phyloP scores from a whole-genome alignment of 2,888 invertebrate genomes.

The Hypselothyrea guttata region DNA sequence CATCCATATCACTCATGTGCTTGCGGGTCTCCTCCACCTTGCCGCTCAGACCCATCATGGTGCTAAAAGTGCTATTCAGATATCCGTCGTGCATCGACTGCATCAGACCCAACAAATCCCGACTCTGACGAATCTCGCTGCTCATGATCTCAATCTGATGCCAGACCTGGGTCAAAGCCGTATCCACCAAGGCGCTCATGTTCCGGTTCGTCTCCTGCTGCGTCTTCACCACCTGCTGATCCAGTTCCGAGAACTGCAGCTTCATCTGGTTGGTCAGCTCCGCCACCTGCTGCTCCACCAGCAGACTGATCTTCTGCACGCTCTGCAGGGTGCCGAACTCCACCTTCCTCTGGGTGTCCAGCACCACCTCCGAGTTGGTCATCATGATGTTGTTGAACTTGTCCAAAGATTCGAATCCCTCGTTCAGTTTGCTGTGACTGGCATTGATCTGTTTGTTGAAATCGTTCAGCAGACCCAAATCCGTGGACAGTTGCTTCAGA shows the following conservation, averaged over 20 bases:
- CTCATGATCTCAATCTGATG: conserved; percentile 94
- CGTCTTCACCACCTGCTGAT: conserved; percentile 87
- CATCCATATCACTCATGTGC: conserved; percentile 90
- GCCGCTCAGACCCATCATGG: conserved; percentile 90
- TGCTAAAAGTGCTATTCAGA: conserved; percentile 89
- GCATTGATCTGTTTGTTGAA: conserved; percentile 84
- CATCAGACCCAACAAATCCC: conserved; percentile 88
- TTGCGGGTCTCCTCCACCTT: conserved; percentile 90
- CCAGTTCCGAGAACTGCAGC: conserved; percentile 87
- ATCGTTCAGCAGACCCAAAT: conserved; percentile 84
- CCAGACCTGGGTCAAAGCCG: conserved; percentile 93
- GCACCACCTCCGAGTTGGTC: conserved; percentile 91
- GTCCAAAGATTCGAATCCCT: conserved; percentile 84
- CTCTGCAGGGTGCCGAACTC: conserved; percentile 94
- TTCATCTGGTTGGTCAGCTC: conserved; percentile 87
- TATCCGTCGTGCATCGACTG: conserved; percentile 89
- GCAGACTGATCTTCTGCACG: conserved; percentile 88
- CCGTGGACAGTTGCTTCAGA: conserved; percentile 84
- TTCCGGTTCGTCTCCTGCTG: conserved; percentile 89
- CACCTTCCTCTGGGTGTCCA: conserved; percentile 91
- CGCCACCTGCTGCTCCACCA: conserved; percentile 86
- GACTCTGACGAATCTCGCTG: conserved; percentile 90
- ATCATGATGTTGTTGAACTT: conserved; percentile 90
- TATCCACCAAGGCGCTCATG: conserved; percentile 89
- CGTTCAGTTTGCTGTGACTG: conserved; percentile 84